Conservation (phyloP, 2,113 vertebrate species). For the Boulengeromyrus knoepffleri region DNA sequence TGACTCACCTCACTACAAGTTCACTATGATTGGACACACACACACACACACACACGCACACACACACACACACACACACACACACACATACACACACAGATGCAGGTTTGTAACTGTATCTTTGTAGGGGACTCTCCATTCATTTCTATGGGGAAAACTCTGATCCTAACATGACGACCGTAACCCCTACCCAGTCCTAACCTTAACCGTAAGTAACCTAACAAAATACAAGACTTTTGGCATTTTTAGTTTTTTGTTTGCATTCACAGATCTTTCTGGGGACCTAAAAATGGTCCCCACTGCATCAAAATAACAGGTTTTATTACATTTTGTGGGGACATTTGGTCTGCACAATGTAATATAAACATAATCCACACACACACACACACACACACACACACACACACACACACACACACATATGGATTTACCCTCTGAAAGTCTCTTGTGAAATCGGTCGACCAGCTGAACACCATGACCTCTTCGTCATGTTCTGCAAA, state of each 20-base stretch:
- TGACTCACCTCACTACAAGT: not conserved
- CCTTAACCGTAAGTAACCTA: not conserved
- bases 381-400: not conserved
- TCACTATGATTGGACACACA: not conserved
- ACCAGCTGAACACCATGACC: not conserved
- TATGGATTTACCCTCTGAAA: not conserved
- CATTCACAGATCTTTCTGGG: not conserved
- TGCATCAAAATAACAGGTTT: not conserved
- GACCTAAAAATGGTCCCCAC: too few relatives aligned
- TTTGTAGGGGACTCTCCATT: not conserved
- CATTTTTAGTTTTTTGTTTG: not conserved
- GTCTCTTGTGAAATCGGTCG: not conserved
- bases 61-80: not conserved
- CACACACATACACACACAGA: not conserved
- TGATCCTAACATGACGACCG: not conserved
- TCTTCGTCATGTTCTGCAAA: not conserved
- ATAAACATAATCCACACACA: not conserved
- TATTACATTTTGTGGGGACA: not conserved
- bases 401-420: not conserved
- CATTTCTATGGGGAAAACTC: too few relatives aligned
- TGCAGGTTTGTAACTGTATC: not conserved
- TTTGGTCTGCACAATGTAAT: not conserved
- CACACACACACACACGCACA: not conserved
- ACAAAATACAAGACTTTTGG: not conserved
- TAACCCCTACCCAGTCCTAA: not conserved